A percentile compares a stretch with the other conserved stretches of the same genome.
Evolutionary conservation across 1,140 invertebrate genomes (phyloP).

Genomic region (Wasmannia auropunctata): DNA sequence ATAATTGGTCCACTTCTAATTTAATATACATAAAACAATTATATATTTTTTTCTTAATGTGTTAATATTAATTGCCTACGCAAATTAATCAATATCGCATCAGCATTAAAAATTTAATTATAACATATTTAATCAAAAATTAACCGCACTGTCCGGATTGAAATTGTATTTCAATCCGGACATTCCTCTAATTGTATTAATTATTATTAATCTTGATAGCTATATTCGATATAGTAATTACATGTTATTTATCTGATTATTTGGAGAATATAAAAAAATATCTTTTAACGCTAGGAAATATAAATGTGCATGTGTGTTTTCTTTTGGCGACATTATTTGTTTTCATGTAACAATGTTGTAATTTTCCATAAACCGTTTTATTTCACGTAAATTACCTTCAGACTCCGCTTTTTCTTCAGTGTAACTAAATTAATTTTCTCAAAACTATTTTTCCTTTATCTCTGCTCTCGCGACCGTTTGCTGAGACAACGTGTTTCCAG

Average conservation of each 20-base stretch:
- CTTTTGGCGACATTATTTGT: too few relatives aligned
- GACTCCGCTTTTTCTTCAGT: too few relatives aligned
- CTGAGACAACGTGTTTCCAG: not conserved
- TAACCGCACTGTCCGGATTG: not conserved
- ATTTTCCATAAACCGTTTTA: too few relatives aligned
- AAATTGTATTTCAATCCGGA: not conserved
- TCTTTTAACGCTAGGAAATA: not conserved
- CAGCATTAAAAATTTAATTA: conserved; percentile 5
- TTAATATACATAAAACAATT: not conserved
- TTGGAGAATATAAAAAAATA: not conserved
- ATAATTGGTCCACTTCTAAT: conserved; percentile 18
- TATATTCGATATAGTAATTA: conserved; percentile 17
- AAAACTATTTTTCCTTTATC: conserved; percentile 12
- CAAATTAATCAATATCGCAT: not conserved
- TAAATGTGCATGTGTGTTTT: not conserved
- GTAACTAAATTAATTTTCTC: conserved; percentile 21
- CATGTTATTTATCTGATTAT: not conserved
- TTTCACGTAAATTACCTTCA: not conserved
- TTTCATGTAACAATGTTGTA: too few relatives aligned
- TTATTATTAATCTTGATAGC: conserved; percentile 3
- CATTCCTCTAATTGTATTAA: not conserved
- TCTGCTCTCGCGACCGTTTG: not conserved
- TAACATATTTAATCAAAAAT: conserved; percentile 21
- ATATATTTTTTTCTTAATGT: not conserved
- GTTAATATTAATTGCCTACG: not conserved